Evolutionary conservation across 2,888 invertebrate genomes (phyloP).

Genomic region (Lepidocyrtoides sp.): DNA sequence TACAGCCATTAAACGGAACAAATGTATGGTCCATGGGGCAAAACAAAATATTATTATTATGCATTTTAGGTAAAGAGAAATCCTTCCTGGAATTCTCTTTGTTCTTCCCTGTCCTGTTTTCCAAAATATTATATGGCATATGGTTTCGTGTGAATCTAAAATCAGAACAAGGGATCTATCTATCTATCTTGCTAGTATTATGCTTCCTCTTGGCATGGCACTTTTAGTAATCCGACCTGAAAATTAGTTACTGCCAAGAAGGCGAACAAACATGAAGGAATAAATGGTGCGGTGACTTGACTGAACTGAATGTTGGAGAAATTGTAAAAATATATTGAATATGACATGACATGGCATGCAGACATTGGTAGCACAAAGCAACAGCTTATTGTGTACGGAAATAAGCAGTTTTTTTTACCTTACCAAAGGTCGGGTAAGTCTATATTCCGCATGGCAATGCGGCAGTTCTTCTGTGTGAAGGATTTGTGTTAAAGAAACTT

Average conservation of each 20-base stretch:
- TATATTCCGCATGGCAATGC: no score
- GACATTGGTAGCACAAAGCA: no score
- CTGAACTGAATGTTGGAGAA: neutral
- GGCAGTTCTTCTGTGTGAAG: no score
- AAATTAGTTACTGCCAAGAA: constrained; percentile 75
- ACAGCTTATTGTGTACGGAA: no score
- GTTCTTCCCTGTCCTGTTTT: constrained; percentile 37
- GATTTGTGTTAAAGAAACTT: no score
- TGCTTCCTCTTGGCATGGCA: constrained; percentile 61
- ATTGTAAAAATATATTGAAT: no score
- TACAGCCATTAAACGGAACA: neutral
- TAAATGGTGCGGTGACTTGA: constrained; percentile 7
- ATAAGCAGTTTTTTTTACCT: no score
- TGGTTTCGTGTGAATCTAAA: constrained; percentile 35
- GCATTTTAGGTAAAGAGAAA: constrained; percentile 21
- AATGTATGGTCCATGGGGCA: neutral
- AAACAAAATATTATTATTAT: constrained; percentile 22
- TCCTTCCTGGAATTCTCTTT: constrained; percentile 74
- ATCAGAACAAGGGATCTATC: constrained; percentile 42
- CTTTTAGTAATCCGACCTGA: constrained; percentile 75
- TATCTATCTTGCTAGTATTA: neutral
- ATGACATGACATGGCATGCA: neutral
- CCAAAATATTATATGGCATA: neutral
- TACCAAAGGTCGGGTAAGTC: no score
- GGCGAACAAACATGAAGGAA: no score